phyloP scores from a whole-genome alignment of 2,113 vertebrate species.

The Ptyas mucosa region DNA sequence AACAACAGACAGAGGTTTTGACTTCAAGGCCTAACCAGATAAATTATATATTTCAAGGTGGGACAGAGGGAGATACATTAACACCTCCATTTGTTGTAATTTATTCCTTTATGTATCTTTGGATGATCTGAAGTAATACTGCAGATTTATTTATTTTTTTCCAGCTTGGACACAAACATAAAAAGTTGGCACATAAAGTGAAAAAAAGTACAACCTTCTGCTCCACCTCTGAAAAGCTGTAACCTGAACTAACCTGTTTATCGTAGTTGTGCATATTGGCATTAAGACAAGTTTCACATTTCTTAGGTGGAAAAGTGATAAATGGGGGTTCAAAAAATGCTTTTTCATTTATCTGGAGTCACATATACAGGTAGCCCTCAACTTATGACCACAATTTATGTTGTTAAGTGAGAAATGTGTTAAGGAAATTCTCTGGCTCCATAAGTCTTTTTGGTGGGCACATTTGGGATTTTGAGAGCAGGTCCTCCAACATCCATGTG shows the following conservation, averaged over 20 bases:
- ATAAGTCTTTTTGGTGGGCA: background rate
- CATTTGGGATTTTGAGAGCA: background rate
- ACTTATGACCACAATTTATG: no score
- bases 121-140: background rate
- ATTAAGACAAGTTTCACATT: background rate
- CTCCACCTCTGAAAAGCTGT: background rate
- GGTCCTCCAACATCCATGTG: background rate
- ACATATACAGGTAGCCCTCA: background rate
- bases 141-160: background rate
- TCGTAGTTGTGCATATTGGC: background rate
- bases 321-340: background rate
- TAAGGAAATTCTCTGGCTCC: background rate
- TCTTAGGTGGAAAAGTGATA: background rate
- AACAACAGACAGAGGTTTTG: background rate
- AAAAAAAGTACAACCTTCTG: background rate
- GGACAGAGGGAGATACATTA: background rate
- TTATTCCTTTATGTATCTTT: background rate
- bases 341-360: background rate
- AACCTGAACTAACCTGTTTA: background rate
- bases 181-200: background rate
- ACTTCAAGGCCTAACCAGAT: background rate
- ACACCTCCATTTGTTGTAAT: background rate
- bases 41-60: background rate
- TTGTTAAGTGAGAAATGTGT: no score
- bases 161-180: background rate